Conservation (phyloP, 2,888 invertebrate genomes). For the Mesorhabditis spiculigera region DNA sequence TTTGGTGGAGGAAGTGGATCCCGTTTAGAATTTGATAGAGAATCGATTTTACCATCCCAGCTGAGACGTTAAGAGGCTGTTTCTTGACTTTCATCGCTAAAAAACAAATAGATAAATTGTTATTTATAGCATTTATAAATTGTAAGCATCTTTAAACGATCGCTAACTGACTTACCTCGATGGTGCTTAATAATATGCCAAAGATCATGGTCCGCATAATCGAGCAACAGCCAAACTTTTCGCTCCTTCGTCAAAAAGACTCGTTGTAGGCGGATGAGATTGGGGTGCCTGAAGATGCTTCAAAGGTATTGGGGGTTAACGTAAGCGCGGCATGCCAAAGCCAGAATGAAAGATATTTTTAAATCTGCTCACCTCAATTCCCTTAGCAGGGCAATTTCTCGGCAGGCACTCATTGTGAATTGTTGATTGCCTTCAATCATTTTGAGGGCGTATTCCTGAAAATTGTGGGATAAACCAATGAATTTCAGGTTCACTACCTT, state of each 20-base stretch:
- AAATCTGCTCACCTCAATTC: conserved; percentile 70
- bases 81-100: conserved; percentile 70
- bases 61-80: conserved; percentile 71
- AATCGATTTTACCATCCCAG: conserved; percentile 85
- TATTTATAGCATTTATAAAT: neutral
- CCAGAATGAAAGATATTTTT: neutral
- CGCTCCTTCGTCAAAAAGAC: conserved; percentile 73
- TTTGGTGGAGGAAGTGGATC: conserved; percentile 95
- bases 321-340: neutral
- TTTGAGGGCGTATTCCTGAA: conserved; percentile 87
- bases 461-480: conserved; percentile 59
- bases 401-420: conserved; percentile 95
- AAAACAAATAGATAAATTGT: neutral
- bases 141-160: neutral
- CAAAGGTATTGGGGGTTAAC: no score
- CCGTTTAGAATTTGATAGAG: conserved; percentile 93
- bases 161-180: conserved; percentile 71
- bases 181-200: conserved; percentile 99
- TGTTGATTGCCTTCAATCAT: conserved; percentile 94
- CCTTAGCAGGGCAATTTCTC: conserved; percentile 86
- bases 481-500: conserved; percentile 10
- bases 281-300: conserved; percentile 68
- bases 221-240: conserved; percentile 83
- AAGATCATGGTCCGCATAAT: conserved; percentile 97
- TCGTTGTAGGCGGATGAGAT: conserved; percentile 90